Conservation (phyloP, 2,113 vertebrate species). For the Pelmatolapia mariae region DNA sequence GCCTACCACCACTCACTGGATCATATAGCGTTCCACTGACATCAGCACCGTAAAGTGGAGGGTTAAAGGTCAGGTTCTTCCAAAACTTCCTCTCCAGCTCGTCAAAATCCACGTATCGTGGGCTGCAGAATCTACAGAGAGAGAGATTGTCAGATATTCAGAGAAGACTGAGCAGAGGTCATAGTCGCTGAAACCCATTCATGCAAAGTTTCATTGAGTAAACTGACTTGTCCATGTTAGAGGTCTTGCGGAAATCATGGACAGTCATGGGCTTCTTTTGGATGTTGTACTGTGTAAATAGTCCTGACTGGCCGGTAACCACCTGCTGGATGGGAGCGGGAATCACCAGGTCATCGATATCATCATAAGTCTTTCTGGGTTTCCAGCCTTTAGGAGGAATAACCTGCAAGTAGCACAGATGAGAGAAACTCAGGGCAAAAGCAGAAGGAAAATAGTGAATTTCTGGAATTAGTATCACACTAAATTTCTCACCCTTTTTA, state of each 20-base stretch:
- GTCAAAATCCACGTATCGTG: conserved; percentile 86
- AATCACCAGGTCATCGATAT: conserved; percentile 91
- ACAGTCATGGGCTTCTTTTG: conserved; percentile 98
- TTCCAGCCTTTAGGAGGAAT: conserved; percentile 95
- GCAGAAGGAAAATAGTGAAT: background rate
- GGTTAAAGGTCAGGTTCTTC: conserved; percentile 96
- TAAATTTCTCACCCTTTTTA: background rate
- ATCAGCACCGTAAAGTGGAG: conserved; percentile 93
- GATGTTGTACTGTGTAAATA: conserved; percentile 98
- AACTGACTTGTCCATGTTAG: conserved; percentile 90
- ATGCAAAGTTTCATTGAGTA: background rate
- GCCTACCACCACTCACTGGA: conserved; percentile 68
- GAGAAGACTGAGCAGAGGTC: background rate
- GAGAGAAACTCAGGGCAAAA: background rate
- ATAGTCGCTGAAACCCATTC: background rate
- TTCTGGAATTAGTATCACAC: background rate
- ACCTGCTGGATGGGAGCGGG: conserved; percentile 97
- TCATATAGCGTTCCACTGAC: conserved; percentile 93
- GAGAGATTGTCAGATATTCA: background rate
- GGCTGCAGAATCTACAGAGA: conserved; percentile 84
- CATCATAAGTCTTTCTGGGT: conserved; percentile 84
- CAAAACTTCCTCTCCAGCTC: conserved; percentile 97
- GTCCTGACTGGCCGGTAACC: conserved; percentile 94
- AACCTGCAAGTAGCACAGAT: conserved; percentile 68
- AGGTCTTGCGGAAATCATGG: conserved; percentile 87